Evolutionary conservation across 2,113 vertebrate species (phyloP), one percentile per base, ranked within the genome.

Genomic region (Galbula dea): DNA sequence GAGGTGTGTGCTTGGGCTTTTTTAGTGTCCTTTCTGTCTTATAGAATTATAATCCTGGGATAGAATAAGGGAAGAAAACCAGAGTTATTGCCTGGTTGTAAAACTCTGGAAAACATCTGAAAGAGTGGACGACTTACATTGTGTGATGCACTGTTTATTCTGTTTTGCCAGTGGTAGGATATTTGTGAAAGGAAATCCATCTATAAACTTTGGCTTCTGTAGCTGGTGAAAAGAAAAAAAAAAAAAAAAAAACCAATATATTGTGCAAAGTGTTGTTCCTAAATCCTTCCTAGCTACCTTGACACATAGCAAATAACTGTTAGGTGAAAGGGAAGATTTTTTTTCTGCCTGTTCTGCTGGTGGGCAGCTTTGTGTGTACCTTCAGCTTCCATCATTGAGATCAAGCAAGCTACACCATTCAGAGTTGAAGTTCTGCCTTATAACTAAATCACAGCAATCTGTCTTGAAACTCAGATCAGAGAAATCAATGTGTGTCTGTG

Each of bases 331-430:
- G 12, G 45, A 37, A 45, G 36, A 89, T 15, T 22, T 36, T 18
- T 36, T n/a, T 71, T 39, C 51, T 61, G 51, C 11, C 34, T 2
- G 1, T 55, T 17, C 17, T 59, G 39, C 11, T 1, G 2, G 10
- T 18, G n/a, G n/a, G 58, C 24, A 72, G 54, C 49, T 83, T 76
- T 2, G 1, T 43, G 15, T 15, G 15, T 29, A 30, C 32, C 8
- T 4, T 17, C 34, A 43, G 41, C 22, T 79, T 65, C 17, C 4
- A 32, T 20, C 4, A 4, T 39, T 12, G 27, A 37, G n/a, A 65
- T 48, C 1, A 17, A 14, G 6, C 0, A 1, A 9, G 7, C 27
- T 73, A 5, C 15, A 20, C 20, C 12, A 17, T 16, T 11, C 12
- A 27, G 37, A 29, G 22, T 1, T 63, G 65, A 46, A 36, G 24